Conservation (phyloP, 2,888 invertebrate genomes). For the Drymonia ruficornis region DNA sequence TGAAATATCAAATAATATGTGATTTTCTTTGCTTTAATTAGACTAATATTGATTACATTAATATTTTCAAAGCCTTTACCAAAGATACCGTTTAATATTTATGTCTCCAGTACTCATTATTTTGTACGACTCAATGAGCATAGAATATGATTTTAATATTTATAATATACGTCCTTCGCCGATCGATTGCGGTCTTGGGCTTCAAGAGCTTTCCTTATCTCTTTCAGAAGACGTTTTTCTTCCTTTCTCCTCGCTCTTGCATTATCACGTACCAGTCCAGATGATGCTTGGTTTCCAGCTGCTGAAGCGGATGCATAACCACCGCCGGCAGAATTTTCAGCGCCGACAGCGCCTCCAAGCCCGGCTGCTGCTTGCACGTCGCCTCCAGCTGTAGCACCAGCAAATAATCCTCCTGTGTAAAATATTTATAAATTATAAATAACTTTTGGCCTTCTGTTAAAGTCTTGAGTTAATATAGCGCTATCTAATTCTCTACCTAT, state of each 20-base stretch:
- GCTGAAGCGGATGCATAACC: slow-evolving; percentile 73
- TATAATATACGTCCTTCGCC: slow-evolving; percentile 12
- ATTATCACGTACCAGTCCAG: slow-evolving; percentile 69
- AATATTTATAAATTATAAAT: slow-evolving; percentile 9
- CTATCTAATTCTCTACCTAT: too few species aligned
- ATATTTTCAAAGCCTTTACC: neutral
- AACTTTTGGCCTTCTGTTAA: too few species aligned
- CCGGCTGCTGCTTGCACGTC: slow-evolving; percentile 80
- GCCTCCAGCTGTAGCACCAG: slow-evolving; percentile 86
- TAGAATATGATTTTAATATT: neutral
- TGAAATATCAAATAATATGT: neutral
- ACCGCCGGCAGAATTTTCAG: slow-evolving; percentile 62
- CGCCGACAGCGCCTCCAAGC: slow-evolving; percentile 74
- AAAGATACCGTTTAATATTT: neutral
- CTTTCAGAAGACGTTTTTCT: slow-evolving; percentile 54
- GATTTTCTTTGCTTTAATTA: neutral
- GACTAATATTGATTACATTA: neutral
- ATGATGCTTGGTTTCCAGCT: slow-evolving; percentile 59
- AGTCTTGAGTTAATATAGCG: neutral
- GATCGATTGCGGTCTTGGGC: slow-evolving; percentile 22
- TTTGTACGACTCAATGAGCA: neutral
- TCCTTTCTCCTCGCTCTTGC: slow-evolving; percentile 55
- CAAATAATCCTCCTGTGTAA: slow-evolving; percentile 79
- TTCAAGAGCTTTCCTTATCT: slow-evolving; percentile 38
- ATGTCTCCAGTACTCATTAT: neutral